Conservation (phyloP, 2,113 vertebrate species). For the Hiodon tergisus region DNA sequence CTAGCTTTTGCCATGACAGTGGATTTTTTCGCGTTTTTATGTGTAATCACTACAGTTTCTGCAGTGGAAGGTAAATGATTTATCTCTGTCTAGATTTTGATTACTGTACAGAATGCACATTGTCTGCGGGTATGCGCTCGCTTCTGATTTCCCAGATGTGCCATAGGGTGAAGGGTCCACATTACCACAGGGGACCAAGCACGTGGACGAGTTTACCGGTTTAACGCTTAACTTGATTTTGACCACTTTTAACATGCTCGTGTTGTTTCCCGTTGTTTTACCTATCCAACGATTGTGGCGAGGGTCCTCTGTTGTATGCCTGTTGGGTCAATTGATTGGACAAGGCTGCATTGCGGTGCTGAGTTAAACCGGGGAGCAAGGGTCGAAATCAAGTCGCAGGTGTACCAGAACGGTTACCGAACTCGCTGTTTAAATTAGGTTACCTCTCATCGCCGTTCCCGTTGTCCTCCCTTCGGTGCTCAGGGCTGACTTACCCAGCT, state of each 20-base stretch:
- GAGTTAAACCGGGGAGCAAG: background rate
- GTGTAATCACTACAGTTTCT: constrained; percentile 42
- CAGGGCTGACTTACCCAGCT: background rate
- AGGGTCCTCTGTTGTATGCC: constrained; percentile 5
- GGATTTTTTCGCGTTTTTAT: constrained; percentile 45
- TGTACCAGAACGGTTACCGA: too few species aligned
- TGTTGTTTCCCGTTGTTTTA: background rate
- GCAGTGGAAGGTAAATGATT: constrained; percentile 57
- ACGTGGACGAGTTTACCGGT: constrained; percentile 13
- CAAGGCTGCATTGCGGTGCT: constrained; percentile 17
- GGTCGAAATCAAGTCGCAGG: background rate
- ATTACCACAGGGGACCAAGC: background rate
- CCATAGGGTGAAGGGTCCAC: background rate
- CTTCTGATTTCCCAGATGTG: background rate
- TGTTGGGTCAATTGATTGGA: background rate
- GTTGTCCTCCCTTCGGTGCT: constrained; percentile 3
- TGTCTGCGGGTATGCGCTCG: background rate
- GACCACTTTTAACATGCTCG: background rate
- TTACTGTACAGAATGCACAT: background rate
- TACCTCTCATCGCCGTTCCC: constrained; percentile 1
- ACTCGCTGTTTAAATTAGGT: constrained; percentile 7
- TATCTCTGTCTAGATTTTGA: background rate
- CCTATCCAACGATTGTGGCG: background rate
- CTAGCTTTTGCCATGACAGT: constrained; percentile 29
- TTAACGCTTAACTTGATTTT: background rate